These are phyloP conservation scores for Oryzias dopingdopingensis DNA, from an alignment of 2,797 vertebrate genomes.

Conservation along the genomic window DNA sequence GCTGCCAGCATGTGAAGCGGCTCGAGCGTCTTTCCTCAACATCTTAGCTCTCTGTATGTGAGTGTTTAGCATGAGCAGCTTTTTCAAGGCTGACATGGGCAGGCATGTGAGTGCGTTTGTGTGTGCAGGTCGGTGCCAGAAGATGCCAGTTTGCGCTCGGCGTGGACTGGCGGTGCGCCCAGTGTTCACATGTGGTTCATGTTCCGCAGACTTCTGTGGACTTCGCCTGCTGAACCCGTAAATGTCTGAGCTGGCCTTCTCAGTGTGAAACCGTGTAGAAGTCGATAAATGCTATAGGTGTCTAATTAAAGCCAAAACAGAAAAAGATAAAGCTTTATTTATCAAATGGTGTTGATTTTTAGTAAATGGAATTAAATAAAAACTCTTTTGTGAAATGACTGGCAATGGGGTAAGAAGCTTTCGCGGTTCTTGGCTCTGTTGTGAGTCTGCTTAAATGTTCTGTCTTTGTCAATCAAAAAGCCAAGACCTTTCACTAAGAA, in stretches of 20 bases:
- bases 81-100: slow-evolving; percentile 19
- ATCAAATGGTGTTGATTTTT: slow-evolving; percentile 27
- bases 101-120: slow-evolving; percentile 18
- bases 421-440: slow-evolving; percentile 50
- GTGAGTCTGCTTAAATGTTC: slow-evolving; percentile 56
- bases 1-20: slow-evolving; percentile 22
- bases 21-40: slow-evolving; percentile 5
- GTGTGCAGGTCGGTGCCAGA: slow-evolving; percentile 28
- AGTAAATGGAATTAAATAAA: slow-evolving; percentile 31
- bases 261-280: slow-evolving; percentile 17
- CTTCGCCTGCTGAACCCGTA: slow-evolving; percentile 46
- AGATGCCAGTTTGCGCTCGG: slow-evolving; percentile 48
- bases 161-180: slow-evolving; percentile 48
- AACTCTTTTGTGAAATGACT: slow-evolving; percentile 49
- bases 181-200: slow-evolving; percentile 54
- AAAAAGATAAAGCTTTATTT: slow-evolving; percentile 3
- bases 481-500: slow-evolving; percentile 53
- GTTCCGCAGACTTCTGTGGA: slow-evolving; percentile 47
- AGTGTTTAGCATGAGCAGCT: slow-evolving; percentile 17
- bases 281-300: slow-evolving; percentile 29
- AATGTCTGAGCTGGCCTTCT: slow-evolving; percentile 34
- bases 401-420: slow-evolving; percentile 50
- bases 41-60: slow-evolving; percentile 8
- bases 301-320: slow-evolving; percentile 16
- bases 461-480: slow-evolving; percentile 57